phyloP scores from a whole-genome alignment of 2,888 invertebrate genomes.

The Heliconius sara region DNA sequence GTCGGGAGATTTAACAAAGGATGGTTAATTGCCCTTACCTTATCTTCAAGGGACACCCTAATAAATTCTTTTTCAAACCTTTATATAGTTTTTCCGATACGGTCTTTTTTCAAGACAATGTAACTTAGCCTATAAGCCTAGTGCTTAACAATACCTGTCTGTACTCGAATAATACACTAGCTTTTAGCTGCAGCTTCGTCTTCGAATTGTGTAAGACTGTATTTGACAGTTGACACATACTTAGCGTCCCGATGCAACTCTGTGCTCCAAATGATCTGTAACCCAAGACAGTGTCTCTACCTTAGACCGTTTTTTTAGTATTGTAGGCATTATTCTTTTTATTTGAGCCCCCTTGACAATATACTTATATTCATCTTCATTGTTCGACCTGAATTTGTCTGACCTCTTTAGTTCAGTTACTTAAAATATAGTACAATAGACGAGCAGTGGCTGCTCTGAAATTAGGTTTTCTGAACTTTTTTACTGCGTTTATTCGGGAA shows the following conservation, averaged over 20 bases:
- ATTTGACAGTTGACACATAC: background rate
- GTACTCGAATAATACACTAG: background rate
- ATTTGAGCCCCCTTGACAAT: too few relatives aligned
- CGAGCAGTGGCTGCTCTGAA: too few relatives aligned
- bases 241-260: background rate
- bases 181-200: background rate
- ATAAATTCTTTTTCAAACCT: slow-evolving; percentile 19
- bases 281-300: too few relatives aligned
- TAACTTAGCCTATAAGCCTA: background rate
- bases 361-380: too few relatives aligned
- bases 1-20: slow-evolving; percentile 19
- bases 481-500: too few relatives aligned
- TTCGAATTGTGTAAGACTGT: background rate
- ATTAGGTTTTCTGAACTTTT: too few relatives aligned
- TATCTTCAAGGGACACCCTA: slow-evolving; percentile 16
- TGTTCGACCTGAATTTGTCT: too few relatives aligned
- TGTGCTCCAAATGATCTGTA: background rate
- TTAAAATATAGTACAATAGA: too few relatives aligned
- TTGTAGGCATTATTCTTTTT: too few relatives aligned
- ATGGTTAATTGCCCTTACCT: slow-evolving; percentile 24
- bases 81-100: slow-evolving; percentile 12
- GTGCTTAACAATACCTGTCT: background rate
- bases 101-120: background rate
- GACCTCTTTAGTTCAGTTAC: too few relatives aligned
- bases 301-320: too few relatives aligned